phyloP scores from a whole-genome alignment of 2,888 invertebrate species.

The Drosophila eohydei region DNA sequence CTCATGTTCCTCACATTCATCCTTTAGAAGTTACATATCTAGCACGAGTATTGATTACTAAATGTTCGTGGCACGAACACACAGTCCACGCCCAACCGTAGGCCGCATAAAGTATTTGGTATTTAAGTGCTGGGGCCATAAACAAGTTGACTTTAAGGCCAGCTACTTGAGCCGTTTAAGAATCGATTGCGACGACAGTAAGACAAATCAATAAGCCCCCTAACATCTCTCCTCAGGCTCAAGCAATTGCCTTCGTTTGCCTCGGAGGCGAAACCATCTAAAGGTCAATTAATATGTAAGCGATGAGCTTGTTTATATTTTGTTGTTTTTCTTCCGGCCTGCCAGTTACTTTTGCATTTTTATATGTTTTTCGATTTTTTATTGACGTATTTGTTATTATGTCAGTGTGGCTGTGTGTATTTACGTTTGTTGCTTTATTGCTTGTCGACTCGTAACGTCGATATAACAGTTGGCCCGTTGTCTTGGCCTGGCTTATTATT shows the following conservation, averaged over 20 bases:
- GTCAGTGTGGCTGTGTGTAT: conserved; percentile 5
- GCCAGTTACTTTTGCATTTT: conserved; percentile 54
- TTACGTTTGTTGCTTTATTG: conserved; percentile 48
- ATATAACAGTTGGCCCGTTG: conserved; percentile 57
- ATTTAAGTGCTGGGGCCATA: conserved; percentile 31
- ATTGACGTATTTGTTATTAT: conserved; percentile 50
- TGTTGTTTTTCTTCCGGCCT: conserved; percentile 11
- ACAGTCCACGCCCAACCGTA: background rate
- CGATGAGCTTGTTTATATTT: conserved; percentile 44
- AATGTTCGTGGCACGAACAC: background rate
- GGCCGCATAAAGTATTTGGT: background rate
- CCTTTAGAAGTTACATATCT: background rate
- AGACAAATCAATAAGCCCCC: conserved; percentile 63
- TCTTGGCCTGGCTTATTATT: conserved; percentile 64
- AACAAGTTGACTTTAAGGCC: conserved; percentile 47
- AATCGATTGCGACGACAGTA: conserved; percentile 50
- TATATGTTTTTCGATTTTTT: conserved; percentile 48
- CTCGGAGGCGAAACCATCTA: conserved; percentile 33
- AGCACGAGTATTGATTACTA: background rate
- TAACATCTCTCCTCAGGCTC: background rate
- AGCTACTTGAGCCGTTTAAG: conserved; percentile 31
- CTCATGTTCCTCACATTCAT: background rate
- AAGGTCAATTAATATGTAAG: conserved; percentile 72
- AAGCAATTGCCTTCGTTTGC: conserved; percentile 13
- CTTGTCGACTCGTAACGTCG: conserved; percentile 33